phyloP scores from a whole-genome alignment of 1,140 invertebrate genomes.

The Drosophila aff. region DNA sequence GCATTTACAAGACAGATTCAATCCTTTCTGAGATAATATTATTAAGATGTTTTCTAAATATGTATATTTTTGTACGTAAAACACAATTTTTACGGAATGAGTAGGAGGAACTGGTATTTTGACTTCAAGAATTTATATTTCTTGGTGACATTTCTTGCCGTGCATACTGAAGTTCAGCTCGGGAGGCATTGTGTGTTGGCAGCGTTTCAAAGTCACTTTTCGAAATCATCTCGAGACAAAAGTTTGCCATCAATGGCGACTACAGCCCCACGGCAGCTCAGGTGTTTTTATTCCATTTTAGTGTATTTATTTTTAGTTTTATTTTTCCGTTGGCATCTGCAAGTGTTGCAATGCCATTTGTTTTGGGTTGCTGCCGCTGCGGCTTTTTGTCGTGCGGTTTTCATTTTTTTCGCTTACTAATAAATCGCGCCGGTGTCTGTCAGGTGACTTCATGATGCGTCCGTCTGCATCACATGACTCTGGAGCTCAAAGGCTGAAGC shows the following conservation, averaged over 20 bases:
- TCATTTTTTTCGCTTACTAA: constrained; percentile 48
- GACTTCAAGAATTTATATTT: neutral
- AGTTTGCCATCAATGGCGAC: constrained; percentile 56
- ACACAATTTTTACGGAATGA: neutral
- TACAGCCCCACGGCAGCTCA: constrained; percentile 34
- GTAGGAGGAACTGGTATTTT: neutral
- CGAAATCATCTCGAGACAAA: constrained; percentile 65
- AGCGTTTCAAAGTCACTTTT: constrained; percentile 45
- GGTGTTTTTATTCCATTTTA: constrained; percentile 51
- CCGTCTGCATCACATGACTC: constrained; percentile 60
- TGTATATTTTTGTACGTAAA: no score
- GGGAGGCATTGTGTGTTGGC: constrained; percentile 34
- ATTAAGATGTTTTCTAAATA: neutral
- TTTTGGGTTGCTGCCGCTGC: constrained; percentile 44
- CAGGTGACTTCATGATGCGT: constrained; percentile 59
- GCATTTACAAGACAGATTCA: neutral
- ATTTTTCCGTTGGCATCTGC: constrained; percentile 46
- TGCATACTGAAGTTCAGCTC: constrained; percentile 51
- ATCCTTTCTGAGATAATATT: neutral
- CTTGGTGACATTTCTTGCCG: constrained; percentile 4
- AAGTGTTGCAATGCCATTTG: constrained; percentile 72
- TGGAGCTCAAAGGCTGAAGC: constrained; percentile 13
- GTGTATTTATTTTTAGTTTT: constrained; percentile 35
- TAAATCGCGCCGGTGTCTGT: constrained; percentile 54
- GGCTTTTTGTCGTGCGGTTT: constrained; percentile 62